Evolutionary conservation across 2,113 vertebrate species (phyloP).

Genomic region (Lasiurus cinereus): DNA sequence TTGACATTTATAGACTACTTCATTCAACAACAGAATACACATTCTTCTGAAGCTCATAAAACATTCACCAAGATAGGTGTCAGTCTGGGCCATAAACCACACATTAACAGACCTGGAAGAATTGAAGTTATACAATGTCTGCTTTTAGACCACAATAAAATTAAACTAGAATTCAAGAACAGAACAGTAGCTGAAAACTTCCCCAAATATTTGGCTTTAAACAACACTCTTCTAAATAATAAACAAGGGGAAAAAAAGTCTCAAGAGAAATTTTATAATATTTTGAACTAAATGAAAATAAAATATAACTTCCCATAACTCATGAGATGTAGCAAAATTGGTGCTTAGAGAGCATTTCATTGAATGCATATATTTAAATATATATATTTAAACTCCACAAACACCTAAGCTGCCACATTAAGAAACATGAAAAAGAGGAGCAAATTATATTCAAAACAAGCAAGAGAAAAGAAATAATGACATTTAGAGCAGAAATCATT

Average conservation of each 20-base stretch:
- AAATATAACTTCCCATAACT: neutral
- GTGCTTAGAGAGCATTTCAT: neutral
- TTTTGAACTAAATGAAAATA: neutral
- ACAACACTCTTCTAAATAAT: neutral
- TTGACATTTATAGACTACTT: neutral
- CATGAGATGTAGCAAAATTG: neutral
- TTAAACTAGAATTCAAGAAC: neutral
- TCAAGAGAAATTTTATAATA: conserved; percentile 6
- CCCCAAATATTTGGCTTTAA: conserved; percentile 9
- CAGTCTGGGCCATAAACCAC: neutral
- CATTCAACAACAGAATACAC: neutral
- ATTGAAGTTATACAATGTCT: neutral
- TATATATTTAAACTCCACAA: neutral
- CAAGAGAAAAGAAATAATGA: conserved; percentile 20
- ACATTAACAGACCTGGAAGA: neutral
- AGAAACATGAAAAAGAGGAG: neutral
- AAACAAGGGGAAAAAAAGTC: neutral
- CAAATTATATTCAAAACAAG: neutral
- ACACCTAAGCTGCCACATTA: neutral
- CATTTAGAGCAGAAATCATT: neutral
- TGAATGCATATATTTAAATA: neutral
- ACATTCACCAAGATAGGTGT: neutral
- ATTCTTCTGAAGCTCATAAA: neutral
- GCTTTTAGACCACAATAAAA: neutral
- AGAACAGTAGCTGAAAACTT: neutral